Conservation (phyloP, 2,113 vertebrate species). For the Amblyornis subalaris region DNA sequence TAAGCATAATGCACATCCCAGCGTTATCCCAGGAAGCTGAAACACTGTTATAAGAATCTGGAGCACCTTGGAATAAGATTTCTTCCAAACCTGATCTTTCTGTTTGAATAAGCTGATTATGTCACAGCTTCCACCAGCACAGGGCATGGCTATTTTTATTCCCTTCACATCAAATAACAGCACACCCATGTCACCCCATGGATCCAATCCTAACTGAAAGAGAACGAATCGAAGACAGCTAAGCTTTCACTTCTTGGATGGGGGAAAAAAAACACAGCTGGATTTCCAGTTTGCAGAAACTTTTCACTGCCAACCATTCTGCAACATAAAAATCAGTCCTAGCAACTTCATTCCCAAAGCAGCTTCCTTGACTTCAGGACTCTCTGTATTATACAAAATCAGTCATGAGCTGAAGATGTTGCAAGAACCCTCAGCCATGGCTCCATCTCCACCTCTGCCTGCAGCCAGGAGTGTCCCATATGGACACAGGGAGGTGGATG, state of each 20-base stretch:
- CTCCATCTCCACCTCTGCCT: not conserved
- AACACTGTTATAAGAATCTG: not conserved
- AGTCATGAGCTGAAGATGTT: not conserved
- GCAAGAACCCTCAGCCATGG: not conserved
- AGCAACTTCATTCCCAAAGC: not conserved
- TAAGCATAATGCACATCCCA: not conserved
- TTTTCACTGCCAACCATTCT: not conserved
- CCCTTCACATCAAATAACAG: not conserved
- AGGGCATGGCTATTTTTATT: not conserved
- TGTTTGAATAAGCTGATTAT: not conserved
- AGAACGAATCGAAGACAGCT: not conserved
- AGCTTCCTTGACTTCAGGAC: not conserved
- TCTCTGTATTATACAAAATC: not conserved
- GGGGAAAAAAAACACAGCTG: not conserved
- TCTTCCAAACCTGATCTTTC: not conserved
- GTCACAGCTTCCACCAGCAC: not conserved
- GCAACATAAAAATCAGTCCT: not conserved
- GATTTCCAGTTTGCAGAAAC: not conserved
- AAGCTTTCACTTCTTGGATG: not conserved
- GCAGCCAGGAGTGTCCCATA: not conserved
- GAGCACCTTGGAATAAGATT: not conserved
- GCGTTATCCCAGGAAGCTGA: not conserved
- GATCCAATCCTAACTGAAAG: not conserved
- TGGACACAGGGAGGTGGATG: rapidly evolving
- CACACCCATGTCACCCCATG: not conserved